These are phyloP conservation scores for Hiodon tergisus DNA, from an alignment of 2,113 vertebrate genomes.

Conservation along the genomic window DNA sequence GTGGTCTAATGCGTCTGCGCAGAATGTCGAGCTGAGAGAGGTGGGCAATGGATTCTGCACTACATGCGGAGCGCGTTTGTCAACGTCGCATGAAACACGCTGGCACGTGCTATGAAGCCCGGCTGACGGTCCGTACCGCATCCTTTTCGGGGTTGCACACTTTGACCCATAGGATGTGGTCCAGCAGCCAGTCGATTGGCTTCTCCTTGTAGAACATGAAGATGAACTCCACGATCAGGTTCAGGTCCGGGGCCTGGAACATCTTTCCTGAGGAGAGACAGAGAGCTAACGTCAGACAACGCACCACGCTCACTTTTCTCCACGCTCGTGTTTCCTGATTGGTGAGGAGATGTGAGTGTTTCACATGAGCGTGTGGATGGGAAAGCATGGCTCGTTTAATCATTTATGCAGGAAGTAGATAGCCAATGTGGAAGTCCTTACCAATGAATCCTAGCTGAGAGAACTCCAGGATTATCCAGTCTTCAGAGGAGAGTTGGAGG, in stretches of 20 bases:
- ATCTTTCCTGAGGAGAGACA: constrained; percentile 79
- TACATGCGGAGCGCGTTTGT: too few species aligned
- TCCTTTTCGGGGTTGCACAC: constrained; percentile 98
- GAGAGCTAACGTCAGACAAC: too few species aligned
- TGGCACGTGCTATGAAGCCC: neutral
- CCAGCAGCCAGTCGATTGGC: constrained; percentile 95
- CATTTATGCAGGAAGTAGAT: neutral
- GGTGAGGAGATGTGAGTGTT: neutral
- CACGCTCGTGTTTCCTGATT: too few species aligned
- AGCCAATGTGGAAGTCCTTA: constrained; percentile 43
- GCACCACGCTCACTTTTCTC: neutral
- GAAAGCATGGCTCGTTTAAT: neutral
- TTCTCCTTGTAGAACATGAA: constrained; percentile 99
- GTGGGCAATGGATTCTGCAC: too few species aligned
- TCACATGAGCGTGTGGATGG: neutral
- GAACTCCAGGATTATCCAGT: constrained; percentile 99
- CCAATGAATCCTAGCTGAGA: constrained; percentile 97
- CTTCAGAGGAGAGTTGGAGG: constrained; percentile 91
- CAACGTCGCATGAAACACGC: too few species aligned
- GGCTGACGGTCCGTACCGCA: constrained; percentile 66
- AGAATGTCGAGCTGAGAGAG: too few species aligned
- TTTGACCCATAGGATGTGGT: constrained; percentile 98
- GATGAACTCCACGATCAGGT: constrained; percentile 96
- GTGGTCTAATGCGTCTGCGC: too few species aligned
- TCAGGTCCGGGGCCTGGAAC: constrained; percentile 95